Evolutionary conservation across 2,113 vertebrate genomes (phyloP).

Genomic region (Gymnocephalus cernua): DNA sequence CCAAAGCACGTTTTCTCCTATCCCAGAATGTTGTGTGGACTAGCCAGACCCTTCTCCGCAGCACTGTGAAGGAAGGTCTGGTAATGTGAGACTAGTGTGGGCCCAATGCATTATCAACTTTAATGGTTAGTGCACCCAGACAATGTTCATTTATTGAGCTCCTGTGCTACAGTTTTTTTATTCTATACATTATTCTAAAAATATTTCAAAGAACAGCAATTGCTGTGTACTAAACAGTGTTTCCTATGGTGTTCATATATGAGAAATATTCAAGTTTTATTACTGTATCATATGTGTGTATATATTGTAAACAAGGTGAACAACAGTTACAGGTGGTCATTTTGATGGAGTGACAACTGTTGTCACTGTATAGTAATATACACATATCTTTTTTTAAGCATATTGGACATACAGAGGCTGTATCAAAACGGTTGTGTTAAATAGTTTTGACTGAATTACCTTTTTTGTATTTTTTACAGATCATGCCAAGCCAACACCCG

Average conservation of each 20-base stretch:
- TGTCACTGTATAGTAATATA: not conserved
- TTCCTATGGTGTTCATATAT: not conserved
- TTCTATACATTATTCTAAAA: not conserved
- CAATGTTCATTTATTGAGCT: not conserved
- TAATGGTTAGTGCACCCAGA: not conserved
- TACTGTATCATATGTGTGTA: no score
- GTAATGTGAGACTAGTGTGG: not conserved
- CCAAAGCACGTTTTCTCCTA: no score
- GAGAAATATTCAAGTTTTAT: not conserved
- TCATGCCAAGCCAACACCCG: constrained; percentile 52
- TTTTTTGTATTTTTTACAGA: constrained; percentile 49
- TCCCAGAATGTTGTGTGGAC: no score
- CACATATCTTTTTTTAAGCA: not conserved
- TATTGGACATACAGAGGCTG: not conserved
- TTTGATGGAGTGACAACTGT: not conserved
- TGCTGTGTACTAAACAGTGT: not conserved
- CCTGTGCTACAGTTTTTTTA: not conserved
- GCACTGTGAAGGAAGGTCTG: no score
- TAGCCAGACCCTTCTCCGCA: no score
- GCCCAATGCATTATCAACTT: no score
- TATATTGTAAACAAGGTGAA: not conserved
- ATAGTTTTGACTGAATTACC: not conserved
- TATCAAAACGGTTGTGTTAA: not conserved
- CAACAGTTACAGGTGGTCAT: not conserved
- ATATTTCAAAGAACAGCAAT: not conserved